phyloP scores from a whole-genome alignment of 2,888 invertebrate species.

The Griposia aprilina region DNA sequence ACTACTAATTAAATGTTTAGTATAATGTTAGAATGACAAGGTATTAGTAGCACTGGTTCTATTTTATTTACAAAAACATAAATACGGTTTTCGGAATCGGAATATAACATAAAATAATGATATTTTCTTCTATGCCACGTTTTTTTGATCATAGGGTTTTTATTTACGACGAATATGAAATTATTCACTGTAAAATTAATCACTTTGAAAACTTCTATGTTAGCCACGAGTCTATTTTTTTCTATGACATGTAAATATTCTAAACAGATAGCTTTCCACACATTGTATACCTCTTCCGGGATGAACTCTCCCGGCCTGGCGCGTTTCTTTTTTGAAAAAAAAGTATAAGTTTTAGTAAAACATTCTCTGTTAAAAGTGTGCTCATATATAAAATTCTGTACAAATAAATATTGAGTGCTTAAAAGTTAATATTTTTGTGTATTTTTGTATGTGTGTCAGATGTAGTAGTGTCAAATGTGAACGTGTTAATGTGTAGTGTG shows the following conservation, averaged over 20 bases:
- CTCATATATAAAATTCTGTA: constrained; percentile 74
- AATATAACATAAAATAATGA: constrained; percentile 51
- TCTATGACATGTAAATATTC: constrained; percentile 85
- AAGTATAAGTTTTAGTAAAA: constrained; percentile 87
- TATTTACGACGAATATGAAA: constrained; percentile 54
- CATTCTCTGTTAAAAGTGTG: constrained; percentile 88
- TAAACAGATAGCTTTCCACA: constrained; percentile 88
- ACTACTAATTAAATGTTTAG: constrained; percentile 63
- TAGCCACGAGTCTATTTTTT: constrained; percentile 87
- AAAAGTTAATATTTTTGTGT: constrained; percentile 64
- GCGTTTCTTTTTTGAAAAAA: constrained; percentile 92
- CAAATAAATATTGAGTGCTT: constrained; percentile 67
- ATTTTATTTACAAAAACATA: constrained; percentile 65
- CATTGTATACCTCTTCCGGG: constrained; percentile 92
- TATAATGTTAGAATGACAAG: constrained; percentile 81
- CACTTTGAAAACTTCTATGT: constrained; percentile 84
- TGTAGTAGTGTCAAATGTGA: constrained; percentile 53
- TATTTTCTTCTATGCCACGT: constrained; percentile 44
- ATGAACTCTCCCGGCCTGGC: constrained; percentile 95
- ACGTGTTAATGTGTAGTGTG: constrained; percentile 56
- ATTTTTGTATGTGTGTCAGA: constrained; percentile 57
- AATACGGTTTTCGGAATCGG: constrained; percentile 41
- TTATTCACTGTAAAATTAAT: constrained; percentile 81
- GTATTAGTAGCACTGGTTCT: constrained; percentile 78
- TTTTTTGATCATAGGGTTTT: constrained; percentile 52